Base-by-base conservation (phyloP, 1,140 invertebrate genomes). In the Phymorhynchus buccinoides region DNA sequence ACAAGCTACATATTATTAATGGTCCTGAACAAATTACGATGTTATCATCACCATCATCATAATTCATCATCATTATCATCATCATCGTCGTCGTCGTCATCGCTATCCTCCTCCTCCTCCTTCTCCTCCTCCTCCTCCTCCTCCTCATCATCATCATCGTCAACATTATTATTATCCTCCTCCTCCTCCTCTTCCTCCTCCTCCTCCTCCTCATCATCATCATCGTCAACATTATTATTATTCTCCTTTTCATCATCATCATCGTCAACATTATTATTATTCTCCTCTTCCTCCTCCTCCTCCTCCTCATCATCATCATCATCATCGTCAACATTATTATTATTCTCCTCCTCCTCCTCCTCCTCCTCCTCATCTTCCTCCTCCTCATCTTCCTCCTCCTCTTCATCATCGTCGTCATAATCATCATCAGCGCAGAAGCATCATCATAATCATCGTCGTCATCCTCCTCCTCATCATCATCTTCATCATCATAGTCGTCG, bases 81-180 rank as follows among this genome's bases (percentile, higher is more conserved):
- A 82, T 27, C 79, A 42, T 42, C 41, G 39, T 79, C 52, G 56
- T 81, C 48, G 56, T 95, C 52, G 56, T 56, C 80, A 81, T 81
- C 39, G 32, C 32, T 32, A 81, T 81, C 39, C 1, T 73, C 71
- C 0, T 73, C 71, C 0, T 73, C 71, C 14, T 77, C 73, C 14
- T 77, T n/a, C 6, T 77, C 73, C 0, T 77, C 9, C 7, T 77
- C 6, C 6, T 27, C 56, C 6, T 4, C 56, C 0, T 73, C 71
- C 0, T 73, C 71, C 0, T 73, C 71, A 1, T 77, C 73, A 7
- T 77, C 30, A 1, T 77, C 73, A 18, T 77, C 73, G 35, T 77
- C 73, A 18, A 32, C 73, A 18, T 77, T 32, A 16, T 77, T 12
- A 18, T 39, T n/a, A 4, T 77, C 30, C 14, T 77, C 73, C 14